Conservation (phyloP, 2,888 invertebrate species). For the Thysanoteuthis rhombus region DNA sequence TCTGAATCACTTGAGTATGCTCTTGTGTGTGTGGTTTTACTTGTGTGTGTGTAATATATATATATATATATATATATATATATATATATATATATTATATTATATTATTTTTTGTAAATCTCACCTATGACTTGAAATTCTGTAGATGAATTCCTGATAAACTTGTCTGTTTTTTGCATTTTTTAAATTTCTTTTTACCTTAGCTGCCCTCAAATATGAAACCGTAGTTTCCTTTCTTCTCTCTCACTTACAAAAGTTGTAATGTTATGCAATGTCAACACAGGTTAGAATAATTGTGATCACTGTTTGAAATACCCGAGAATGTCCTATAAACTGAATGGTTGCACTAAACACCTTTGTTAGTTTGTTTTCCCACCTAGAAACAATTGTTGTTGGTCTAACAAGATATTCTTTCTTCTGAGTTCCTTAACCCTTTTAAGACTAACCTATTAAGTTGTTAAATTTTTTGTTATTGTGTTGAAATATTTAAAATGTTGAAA, state of each 20-base stretch:
- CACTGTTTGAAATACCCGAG: neutral
- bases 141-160: neutral
- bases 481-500: too few relatives aligned
- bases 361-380: neutral
- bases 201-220: neutral
- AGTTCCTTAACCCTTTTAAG: too few relatives aligned
- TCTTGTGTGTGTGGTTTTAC: neutral
- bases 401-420: neutral
- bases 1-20: neutral
- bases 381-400: neutral
- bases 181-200: neutral
- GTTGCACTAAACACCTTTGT: constrained; percentile 12
- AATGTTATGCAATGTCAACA: neutral
- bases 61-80: neutral
- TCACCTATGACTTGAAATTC: neutral
- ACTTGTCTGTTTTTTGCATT: neutral
- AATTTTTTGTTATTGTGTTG: too few relatives aligned
- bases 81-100: too few relatives aligned
- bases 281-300: constrained; percentile 12
- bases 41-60: neutral
- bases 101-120: neutral
- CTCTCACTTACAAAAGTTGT: neutral
- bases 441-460: too few relatives aligned
- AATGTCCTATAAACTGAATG: neutral
- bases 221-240: neutral